Evolutionary conservation across 2,113 vertebrate species (phyloP), one percentile per base, ranked within the genome.

Genomic region (Papio anubis): DNA sequence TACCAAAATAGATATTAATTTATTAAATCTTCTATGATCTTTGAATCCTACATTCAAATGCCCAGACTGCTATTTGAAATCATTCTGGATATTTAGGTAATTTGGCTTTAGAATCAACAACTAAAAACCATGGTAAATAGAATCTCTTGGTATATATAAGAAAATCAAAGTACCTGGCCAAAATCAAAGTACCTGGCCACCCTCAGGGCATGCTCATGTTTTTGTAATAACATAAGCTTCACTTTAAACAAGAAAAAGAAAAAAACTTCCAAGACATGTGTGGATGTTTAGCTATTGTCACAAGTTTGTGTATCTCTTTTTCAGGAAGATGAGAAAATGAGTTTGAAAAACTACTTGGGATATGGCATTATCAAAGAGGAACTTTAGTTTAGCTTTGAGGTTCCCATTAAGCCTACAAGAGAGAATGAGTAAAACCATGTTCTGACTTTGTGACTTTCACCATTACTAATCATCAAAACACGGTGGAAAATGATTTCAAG

Each of bases 371-470:
- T 96, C 78, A 95, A 97, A 87, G 83, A 85, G 10, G 43, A 52
- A 96, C 6, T 88, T 75, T 70, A 5, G 52, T 95, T 96, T 85
- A 79, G 72, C 57, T 96, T 88, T 97, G 75, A 91, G 27, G 88
- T 59, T 93, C 4, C 78, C 70, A 97, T 97, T 97, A 97, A n/a
- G 40, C 38, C 82, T 95, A 61, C 40, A 94, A 73, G 68, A 94
- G 78, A 79, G 30, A 96, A 81, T 43, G 64, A 93, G 78, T 70
- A 93, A 96, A 95, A 73, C 30, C 50, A 57, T 85, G 59, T 45
- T 92, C 86, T 97, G 95, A 93, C 94, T 94, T 93, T 96, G 79
- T 98, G 84, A 92, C 96, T 97, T 93, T 91, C 90, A 89, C 92
- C 85, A 92, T 87, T 96, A 97, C 82, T 86, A 75, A 93, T 88